Base-by-base conservation (phyloP, 2,888 invertebrate species). In the Lasioglossum morio region DNA sequence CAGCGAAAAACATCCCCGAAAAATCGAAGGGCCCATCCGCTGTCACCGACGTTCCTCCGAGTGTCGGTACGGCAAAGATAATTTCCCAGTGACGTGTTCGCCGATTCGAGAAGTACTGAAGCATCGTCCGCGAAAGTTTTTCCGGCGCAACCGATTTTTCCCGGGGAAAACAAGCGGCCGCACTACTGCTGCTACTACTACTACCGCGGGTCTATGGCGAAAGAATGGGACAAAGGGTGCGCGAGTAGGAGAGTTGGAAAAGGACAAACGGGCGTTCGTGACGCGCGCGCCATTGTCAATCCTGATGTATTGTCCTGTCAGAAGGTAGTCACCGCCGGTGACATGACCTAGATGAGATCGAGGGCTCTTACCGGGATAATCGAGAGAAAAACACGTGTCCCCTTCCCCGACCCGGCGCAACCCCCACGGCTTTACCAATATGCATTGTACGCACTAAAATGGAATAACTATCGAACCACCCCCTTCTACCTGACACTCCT, bases 271-370 rank as follows among this genome's bases (percentile, higher is more conserved):
- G 72, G 79, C 72, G 84, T 79, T 27, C 60, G 60, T 60, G 60
- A 60, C 80, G 77, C 70, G 82, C 66, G 89, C 80, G 73, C 86
- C 70, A 91, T 91, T 92, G 91, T 91, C 91, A 86, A 88, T 92
- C 85, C 88, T 86, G 87, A 87, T 85, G 92, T 88, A 91, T 92
- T 92, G 90, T 92, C 82, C 91, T 90, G 89, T 90, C 89, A 85
- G 86, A 83, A 48, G 53, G 81, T 84, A 89, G 88, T 90, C 86
- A 91, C 86, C 91, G 85, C 63, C 78, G 83, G 75, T 91, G 92
- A 92, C 92, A 89, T 88, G 92, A 92, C 90, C 92, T 87, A 92
- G 90, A 92, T 92, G 90, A 85, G 83, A 87, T 91, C 85, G 90
- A 90, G 89, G 80, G 84, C 90, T 91, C 91, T 91, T 87, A 82